Conservation (phyloP, 2,797 vertebrate species). For the Notolabrus celidotus region DNA sequence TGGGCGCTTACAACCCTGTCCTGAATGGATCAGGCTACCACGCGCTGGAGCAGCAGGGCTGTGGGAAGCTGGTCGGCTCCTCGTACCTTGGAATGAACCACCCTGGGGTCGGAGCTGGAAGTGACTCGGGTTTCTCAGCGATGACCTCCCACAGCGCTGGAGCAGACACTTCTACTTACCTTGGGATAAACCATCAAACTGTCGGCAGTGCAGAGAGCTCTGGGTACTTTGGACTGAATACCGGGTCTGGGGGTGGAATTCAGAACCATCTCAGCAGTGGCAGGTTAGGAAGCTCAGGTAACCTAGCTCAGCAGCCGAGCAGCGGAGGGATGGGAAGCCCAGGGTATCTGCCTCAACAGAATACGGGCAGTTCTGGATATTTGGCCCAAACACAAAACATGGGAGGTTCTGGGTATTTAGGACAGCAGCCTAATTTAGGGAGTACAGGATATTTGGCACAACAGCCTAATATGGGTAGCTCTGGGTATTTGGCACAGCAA, state of each 20-base stretch:
- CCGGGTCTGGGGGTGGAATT: constrained; percentile 56
- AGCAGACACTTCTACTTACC: constrained; percentile 77
- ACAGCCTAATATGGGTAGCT: constrained; percentile 57
- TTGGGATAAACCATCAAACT: constrained; percentile 80
- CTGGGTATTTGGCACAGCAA: constrained; percentile 59
- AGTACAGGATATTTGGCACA: constrained; percentile 62
- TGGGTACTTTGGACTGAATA: constrained; percentile 77
- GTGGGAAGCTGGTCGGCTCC: constrained; percentile 65
- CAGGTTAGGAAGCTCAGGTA: constrained; percentile 76
- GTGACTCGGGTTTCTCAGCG: constrained; percentile 72
- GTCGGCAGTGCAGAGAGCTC: constrained; percentile 74
- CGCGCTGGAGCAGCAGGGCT: constrained; percentile 75
- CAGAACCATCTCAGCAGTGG: constrained; percentile 77
- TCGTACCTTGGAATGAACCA: constrained; percentile 82
- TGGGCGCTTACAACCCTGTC: constrained; percentile 78
- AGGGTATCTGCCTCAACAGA: constrained; percentile 74
- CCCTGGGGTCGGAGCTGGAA: constrained; percentile 63
- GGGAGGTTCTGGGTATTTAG: constrained; percentile 62
- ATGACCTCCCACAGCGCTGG: constrained; percentile 74
- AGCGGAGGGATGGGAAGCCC: constrained; percentile 63
- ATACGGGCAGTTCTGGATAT: constrained; percentile 76
- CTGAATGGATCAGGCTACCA: constrained; percentile 85
- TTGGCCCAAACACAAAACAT: constrained; percentile 61
- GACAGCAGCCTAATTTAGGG: constrained; percentile 63
- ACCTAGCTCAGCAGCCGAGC: constrained; percentile 74